phyloP scores from a whole-genome alignment of 2,888 invertebrate genomes.

The Pemphredon lugubris region DNA sequence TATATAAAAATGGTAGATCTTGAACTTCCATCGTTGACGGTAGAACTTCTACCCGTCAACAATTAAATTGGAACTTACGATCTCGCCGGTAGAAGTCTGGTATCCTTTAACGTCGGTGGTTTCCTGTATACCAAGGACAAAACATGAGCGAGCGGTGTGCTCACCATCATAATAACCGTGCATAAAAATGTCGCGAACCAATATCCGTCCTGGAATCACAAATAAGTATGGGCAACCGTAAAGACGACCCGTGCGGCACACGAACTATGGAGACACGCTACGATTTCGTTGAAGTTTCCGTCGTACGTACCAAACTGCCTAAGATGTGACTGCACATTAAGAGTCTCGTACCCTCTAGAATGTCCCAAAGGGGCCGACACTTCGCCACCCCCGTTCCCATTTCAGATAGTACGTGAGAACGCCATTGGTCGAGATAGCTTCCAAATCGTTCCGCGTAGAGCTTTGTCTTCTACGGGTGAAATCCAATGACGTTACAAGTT shows the following conservation, averaged over 20 bases:
- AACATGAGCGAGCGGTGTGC: slow-evolving; percentile 85
- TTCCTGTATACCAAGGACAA: slow-evolving; percentile 82
- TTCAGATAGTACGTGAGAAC: slow-evolving; percentile 85
- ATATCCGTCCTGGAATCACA: slow-evolving; percentile 84
- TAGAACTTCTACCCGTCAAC: no score
- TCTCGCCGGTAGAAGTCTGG: slow-evolving; percentile 66
- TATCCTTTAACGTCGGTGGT: slow-evolving; percentile 57
- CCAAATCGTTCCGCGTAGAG: slow-evolving; percentile 84
- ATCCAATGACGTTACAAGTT: not conserved
- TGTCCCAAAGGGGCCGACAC: slow-evolving; percentile 88
- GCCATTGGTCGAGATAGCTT: slow-evolving; percentile 86
- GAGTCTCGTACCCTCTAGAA: slow-evolving; percentile 85
- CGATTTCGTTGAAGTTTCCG: not conserved
- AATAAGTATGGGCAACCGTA: not conserved
- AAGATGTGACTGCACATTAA: slow-evolving; percentile 85
- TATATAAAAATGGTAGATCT: no score
- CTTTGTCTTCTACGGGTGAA: slow-evolving; percentile 82
- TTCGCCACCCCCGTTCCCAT: slow-evolving; percentile 86
- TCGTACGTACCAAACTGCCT: slow-evolving; percentile 84
- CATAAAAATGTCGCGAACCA: slow-evolving; percentile 86
- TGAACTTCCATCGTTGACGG: no score
- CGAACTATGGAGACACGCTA: no score
- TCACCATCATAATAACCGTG: slow-evolving; percentile 83
- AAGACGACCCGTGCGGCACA: not conserved
- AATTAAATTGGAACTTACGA: slow-evolving; percentile 73